Evolutionary conservation across 2,888 invertebrate species (phyloP).

Genomic region (Lithophane leautieri): DNA sequence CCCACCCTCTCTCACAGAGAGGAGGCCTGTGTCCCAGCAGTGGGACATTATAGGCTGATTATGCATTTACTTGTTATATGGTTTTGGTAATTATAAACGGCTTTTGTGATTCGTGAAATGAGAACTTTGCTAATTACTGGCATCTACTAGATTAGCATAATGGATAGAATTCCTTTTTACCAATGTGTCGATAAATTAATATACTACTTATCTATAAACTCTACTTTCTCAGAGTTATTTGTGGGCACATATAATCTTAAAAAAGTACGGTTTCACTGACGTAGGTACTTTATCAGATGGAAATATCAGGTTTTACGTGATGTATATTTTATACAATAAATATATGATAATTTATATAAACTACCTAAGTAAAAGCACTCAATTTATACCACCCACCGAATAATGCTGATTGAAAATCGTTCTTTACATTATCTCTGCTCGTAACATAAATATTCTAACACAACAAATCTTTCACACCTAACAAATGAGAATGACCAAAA

Average conservation of each 20-base stretch:
- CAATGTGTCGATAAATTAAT: background rate
- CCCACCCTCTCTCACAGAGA: too few species aligned
- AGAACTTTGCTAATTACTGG: background rate
- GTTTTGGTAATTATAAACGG: background rate
- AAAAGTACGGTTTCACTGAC: background rate
- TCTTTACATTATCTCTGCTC: constrained; percentile 28
- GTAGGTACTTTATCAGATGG: background rate
- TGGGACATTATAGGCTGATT: too few species aligned
- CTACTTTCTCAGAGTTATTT: too few species aligned
- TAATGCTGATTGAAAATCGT: constrained; percentile 37
- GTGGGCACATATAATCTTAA: background rate
- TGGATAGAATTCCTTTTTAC: background rate
- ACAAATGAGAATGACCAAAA: constrained; percentile 47
- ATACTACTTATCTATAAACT: too few species aligned
- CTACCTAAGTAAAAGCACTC: background rate
- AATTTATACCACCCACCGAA: background rate
- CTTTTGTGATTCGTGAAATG: background rate
- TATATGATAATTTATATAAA: background rate
- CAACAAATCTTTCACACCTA: constrained; percentile 28
- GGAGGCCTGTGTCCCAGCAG: too few species aligned
- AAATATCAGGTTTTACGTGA: background rate
- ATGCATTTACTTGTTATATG: constrained; percentile 14
- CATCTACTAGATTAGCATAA: background rate
- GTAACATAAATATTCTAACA: constrained; percentile 26
- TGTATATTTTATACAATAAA: background rate